Evolutionary conservation across 2,797 vertebrate genomes (phyloP).

Genomic region (Hemibagrus guttatus): DNA sequence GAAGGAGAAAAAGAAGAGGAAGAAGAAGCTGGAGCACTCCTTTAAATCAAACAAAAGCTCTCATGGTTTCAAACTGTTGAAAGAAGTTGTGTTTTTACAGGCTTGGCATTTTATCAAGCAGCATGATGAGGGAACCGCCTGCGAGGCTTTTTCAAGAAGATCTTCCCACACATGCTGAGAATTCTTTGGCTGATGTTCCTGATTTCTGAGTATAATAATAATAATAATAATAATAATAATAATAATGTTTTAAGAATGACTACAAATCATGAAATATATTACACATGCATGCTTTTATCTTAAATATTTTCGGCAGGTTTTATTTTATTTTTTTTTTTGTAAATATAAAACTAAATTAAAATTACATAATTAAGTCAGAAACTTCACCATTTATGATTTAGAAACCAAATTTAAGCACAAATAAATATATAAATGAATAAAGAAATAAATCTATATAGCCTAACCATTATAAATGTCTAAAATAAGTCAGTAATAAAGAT

Average conservation of each 20-base stretch:
- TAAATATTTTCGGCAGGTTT: background rate
- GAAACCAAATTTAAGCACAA: background rate
- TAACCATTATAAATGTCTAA: background rate
- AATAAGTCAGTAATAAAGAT: background rate
- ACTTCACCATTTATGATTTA: background rate
- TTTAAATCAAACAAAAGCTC: background rate
- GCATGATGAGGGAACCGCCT: background rate
- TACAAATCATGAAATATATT: background rate
- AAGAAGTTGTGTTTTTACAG: background rate
- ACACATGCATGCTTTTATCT: background rate
- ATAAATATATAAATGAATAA: too few species aligned
- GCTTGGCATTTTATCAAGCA: conserved; percentile 3
- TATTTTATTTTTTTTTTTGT: too few species aligned
- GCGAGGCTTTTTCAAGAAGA: background rate
- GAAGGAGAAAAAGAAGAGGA: background rate
- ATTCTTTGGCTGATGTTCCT: background rate
- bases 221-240: background rate
- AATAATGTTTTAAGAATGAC: background rate
- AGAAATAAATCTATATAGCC: too few species aligned
- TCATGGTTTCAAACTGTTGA: background rate
- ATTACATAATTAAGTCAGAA: too few species aligned
- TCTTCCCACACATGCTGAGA: conserved; percentile 5
- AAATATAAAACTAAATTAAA: too few species aligned
- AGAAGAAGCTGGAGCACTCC: background rate
- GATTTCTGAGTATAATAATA: background rate